These are phyloP conservation scores for Drosophila quadrilineata DNA, from an alignment of 1,140 invertebrate species.

Conservation along the genomic window DNA sequence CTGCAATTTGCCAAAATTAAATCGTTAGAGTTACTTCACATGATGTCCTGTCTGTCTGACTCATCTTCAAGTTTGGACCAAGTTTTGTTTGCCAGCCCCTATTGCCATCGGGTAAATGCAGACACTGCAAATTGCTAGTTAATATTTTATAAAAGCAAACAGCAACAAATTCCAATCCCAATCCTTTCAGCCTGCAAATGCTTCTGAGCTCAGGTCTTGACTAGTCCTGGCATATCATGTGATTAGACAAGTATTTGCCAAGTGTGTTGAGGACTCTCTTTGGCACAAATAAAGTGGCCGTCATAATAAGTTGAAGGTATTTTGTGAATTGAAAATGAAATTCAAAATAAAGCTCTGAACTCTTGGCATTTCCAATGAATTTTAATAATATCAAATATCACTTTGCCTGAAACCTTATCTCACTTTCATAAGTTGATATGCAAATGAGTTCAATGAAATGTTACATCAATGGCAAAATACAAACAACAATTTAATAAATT, in stretches of 20 bases:
- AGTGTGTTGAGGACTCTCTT: constrained; percentile 31
- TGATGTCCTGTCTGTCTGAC: constrained; percentile 5
- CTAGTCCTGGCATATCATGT: neutral
- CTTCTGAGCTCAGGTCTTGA: constrained; percentile 1
- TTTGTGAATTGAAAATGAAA: constrained; percentile 64
- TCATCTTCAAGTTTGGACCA: constrained; percentile 34
- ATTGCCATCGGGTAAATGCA: constrained; percentile 46
- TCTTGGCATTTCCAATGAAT: constrained; percentile 2
- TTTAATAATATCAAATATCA: constrained; percentile 14
- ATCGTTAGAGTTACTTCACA: constrained; percentile 57
- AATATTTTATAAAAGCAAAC: constrained; percentile 77
- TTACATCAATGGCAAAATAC: neutral
- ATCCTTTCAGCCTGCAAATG: constrained; percentile 6
- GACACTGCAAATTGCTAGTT: constrained; percentile 74
- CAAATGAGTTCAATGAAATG: constrained; percentile 43
- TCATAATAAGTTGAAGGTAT: constrained; percentile 34
- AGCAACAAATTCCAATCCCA: constrained; percentile 61
- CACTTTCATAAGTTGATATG: neutral
- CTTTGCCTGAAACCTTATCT: too few species aligned
- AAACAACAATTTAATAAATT: constrained; percentile 50
- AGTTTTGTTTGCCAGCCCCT: constrained; percentile 50
- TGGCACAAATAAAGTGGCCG: neutral
- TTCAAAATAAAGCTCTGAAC: constrained; percentile 6
- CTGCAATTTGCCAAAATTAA: constrained; percentile 53
- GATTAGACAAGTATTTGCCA: constrained; percentile 9